Evolutionary conservation across 2,113 vertebrate genomes (phyloP).

Genomic region (Bombycilla garrulus): DNA sequence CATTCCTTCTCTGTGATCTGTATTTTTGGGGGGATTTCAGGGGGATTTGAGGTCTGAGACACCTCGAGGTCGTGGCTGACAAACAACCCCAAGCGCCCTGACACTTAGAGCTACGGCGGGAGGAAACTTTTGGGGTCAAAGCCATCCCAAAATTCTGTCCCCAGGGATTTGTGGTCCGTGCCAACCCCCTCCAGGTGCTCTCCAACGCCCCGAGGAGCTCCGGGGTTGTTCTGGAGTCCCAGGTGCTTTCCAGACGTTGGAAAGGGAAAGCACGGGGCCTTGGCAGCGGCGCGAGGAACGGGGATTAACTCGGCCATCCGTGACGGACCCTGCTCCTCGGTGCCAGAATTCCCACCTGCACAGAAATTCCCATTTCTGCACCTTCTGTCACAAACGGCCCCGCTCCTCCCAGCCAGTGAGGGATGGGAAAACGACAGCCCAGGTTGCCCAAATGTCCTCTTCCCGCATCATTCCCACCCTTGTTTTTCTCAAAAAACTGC

Average conservation of each 20-base stretch:
- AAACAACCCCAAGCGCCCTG: neutral
- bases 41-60: neutral
- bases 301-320: neutral
- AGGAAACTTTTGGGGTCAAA: neutral
- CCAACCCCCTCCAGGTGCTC: neutral
- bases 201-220: accelerated
- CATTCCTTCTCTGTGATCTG: neutral
- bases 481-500: too few relatives aligned
- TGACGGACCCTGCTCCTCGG: neutral
- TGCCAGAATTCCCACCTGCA: neutral
- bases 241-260: neutral
- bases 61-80: neutral
- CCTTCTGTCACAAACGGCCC: neutral
- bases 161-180: neutral
- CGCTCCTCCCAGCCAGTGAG: neutral
- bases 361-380: too few relatives aligned
- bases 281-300: neutral
- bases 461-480: neutral
- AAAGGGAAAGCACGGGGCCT: neutral
- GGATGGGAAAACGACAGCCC: accelerated
- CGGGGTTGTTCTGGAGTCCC: neutral
- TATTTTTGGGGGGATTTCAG: neutral
- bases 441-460: neutral
- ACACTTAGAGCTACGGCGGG: accelerated
- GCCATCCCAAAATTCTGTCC: neutral